A percentile compares a stretch with the other conserved stretches of the same genome.
Evolutionary conservation across 2,888 invertebrate genomes (phyloP).

Genomic region (Diarsia mendica): DNA sequence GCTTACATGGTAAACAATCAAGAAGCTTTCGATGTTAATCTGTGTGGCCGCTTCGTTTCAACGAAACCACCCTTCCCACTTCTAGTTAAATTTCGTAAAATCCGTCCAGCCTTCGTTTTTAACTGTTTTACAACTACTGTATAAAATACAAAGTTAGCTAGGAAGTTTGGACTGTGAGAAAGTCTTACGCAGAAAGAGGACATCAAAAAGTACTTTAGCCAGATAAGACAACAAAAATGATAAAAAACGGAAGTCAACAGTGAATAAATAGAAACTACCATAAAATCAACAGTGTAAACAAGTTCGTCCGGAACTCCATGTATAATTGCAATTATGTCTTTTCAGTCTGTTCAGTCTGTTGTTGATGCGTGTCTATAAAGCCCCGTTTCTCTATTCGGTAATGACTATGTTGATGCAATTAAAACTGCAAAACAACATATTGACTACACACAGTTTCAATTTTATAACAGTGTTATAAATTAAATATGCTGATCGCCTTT

Average conservation of each 20-base stretch:
- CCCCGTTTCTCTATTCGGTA: constrained; percentile 1
- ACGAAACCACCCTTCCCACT: background rate
- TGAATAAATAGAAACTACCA: background rate
- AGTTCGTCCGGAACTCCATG: no score
- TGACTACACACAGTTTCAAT: background rate
- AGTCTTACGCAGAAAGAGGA: background rate
- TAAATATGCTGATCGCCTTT: background rate
- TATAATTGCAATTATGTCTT: background rate
- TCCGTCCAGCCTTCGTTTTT: background rate
- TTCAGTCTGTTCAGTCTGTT: no score
- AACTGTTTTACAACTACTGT: constrained; percentile 1
- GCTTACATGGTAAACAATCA: background rate
- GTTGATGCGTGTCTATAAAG: constrained; percentile 13
- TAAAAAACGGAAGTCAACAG: background rate
- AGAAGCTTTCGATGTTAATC: background rate
- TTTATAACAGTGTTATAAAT: background rate
- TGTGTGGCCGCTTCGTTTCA: no score
- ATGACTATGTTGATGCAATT: constrained; percentile 1
- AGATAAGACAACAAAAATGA: background rate
- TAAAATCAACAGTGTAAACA: constrained; percentile 1
- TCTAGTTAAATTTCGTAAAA: background rate
- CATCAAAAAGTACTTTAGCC: background rate
- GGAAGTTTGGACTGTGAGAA: background rate
- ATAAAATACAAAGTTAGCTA: background rate
- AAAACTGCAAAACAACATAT: constrained; percentile 2